A percentile compares a stretch with the other conserved stretches of the same genome.
Conservation (phyloP, 2,113 vertebrate species). For the Pterophyllum scalare region DNA sequence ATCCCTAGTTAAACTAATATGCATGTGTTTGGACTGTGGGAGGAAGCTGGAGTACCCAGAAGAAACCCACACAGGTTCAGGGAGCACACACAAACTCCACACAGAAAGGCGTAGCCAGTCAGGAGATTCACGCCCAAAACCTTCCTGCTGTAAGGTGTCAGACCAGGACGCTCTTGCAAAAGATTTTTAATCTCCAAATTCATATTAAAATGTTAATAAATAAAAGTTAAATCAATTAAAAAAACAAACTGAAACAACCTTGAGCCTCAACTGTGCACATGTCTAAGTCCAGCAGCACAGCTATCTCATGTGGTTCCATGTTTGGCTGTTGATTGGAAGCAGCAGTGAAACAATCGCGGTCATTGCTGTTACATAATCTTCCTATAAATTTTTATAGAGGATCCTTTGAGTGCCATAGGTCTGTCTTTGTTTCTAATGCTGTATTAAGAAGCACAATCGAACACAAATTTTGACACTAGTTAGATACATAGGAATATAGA, state of each 20-base stretch:
- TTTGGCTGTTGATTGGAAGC: no score
- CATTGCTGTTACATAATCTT: background rate
- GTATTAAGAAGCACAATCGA: background rate
- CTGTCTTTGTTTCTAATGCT: background rate
- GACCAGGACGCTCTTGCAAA: background rate
- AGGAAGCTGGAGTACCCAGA: background rate
- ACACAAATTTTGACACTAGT: background rate
- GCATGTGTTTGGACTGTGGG: background rate
- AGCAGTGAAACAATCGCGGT: no score
- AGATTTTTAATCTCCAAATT: background rate
- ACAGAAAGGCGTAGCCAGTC: background rate
- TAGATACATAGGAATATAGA: background rate
- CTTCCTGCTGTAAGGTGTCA: background rate
- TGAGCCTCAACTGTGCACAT: no score
- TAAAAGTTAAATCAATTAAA: no score
- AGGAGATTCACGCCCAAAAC: background rate
- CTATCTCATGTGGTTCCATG: no score
- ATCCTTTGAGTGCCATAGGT: background rate
- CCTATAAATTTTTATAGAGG: background rate
- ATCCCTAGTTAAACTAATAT: background rate
- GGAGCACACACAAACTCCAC: background rate
- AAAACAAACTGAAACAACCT: no score
- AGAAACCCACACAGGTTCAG: background rate
- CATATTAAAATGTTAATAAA: background rate
- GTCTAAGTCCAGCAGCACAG: no score